These are phyloP conservation scores for Halcyon malimbica DNA, from an alignment of 2,113 vertebrate species.

Conservation along the genomic window DNA sequence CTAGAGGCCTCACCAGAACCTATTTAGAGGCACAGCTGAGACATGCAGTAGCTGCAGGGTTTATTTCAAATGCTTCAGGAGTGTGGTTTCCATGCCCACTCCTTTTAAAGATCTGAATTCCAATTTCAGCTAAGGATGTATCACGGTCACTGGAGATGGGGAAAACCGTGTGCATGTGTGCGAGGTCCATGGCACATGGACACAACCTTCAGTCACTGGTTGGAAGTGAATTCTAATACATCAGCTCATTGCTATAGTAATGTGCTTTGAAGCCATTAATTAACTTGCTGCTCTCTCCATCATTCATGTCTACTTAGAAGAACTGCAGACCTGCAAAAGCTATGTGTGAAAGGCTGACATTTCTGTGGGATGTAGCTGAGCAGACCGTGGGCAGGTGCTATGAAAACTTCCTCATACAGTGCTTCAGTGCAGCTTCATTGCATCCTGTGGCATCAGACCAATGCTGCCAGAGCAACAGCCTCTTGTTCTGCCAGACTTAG, in stretches of 20 bases:
- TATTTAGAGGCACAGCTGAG: slow-evolving; percentile 11
- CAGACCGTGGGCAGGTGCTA: slow-evolving; percentile 38
- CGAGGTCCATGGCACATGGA: neutral
- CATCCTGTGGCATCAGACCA: neutral
- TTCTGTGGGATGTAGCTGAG: neutral
- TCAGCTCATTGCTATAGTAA: neutral
- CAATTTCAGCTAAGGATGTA: neutral
- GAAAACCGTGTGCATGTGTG: neutral
- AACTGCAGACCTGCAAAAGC: neutral
- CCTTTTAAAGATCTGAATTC: neutral
- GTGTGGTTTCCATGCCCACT: neutral
- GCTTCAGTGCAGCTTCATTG: neutral
- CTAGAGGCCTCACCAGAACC: neutral
- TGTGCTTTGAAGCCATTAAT: slow-evolving; percentile 47
- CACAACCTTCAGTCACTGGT: neutral
- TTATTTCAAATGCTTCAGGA: slow-evolving; percentile 22
- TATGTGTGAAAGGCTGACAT: neutral
- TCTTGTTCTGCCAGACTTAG: neutral
- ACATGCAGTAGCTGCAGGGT: neutral
- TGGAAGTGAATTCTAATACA: slow-evolving; percentile 7
- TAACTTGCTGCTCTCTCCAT: neutral
- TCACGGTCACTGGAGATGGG: neutral
- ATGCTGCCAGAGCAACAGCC: neutral
- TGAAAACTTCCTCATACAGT: slow-evolving; percentile 34
- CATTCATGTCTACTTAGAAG: neutral